Percentiles rank a stretch among this genome's conserved stretches.
Conservation (phyloP, 2,888 invertebrate genomes). For the Orchesella flavescens region DNA sequence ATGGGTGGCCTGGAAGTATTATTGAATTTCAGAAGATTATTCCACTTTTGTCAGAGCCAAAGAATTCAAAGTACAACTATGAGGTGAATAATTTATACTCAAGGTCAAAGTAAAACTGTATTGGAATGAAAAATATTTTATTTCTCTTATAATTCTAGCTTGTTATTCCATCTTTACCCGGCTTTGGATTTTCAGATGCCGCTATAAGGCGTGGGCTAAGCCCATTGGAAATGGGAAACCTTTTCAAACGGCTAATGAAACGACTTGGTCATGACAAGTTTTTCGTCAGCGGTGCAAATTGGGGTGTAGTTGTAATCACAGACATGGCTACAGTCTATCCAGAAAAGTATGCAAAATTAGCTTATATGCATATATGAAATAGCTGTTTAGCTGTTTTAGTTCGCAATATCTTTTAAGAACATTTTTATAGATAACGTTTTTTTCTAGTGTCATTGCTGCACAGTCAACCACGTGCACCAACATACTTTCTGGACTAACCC, state of each 20-base stretch:
- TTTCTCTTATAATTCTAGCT: constrained; percentile 57
- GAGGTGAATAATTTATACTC: constrained; percentile 73
- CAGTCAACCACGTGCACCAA: constrained; percentile 80
- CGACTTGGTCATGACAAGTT: constrained; percentile 80
- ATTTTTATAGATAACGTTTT: neutral
- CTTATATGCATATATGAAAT: neutral
- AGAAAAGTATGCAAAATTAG: constrained; percentile 10
- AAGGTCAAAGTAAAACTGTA: neutral
- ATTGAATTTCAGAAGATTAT: constrained; percentile 72
- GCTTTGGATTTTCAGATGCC: constrained; percentile 77
- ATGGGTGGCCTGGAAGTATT: constrained; percentile 71
- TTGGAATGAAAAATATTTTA: neutral
- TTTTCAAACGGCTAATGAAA: constrained; percentile 82
- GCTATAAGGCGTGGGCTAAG: constrained; percentile 74
- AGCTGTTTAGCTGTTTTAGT: neutral
- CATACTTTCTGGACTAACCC: constrained; percentile 48
- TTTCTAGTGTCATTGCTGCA: constrained; percentile 76
- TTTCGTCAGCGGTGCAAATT: constrained; percentile 77
- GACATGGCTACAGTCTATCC: constrained; percentile 40
- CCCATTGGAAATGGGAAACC: constrained; percentile 77
- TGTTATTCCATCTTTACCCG: constrained; percentile 77
- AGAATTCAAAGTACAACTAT: constrained; percentile 77
- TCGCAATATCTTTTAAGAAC: neutral
- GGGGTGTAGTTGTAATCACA: constrained; percentile 38
- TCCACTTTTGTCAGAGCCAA: constrained; percentile 75